Percentiles rank a stretch among this genome's conserved stretches.
Evolutionary conservation across 2,797 vertebrate species (phyloP).

Genomic region (Diglossa cyanea): DNA sequence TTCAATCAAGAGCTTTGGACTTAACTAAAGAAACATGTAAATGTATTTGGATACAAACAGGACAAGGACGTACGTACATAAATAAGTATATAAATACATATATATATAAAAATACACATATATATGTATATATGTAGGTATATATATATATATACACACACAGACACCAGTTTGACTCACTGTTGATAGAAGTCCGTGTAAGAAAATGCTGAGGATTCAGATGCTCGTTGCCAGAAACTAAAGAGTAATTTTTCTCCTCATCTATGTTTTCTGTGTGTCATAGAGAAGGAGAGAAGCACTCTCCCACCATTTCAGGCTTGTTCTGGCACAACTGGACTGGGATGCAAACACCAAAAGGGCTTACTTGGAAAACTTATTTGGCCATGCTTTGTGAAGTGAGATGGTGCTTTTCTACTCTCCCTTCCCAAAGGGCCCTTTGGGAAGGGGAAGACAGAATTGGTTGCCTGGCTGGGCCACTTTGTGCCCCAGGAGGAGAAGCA

Average conservation of each 20-base stretch:
- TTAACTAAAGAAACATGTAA: background rate
- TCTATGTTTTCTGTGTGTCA: background rate
- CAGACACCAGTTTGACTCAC: background rate
- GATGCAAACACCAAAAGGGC: background rate
- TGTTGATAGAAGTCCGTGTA: background rate
- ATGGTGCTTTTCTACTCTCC: background rate
- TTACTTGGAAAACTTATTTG: background rate
- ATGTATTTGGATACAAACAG: background rate
- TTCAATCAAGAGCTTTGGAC: background rate
- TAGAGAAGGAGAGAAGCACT: background rate
- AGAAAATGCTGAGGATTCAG: background rate
- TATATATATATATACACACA: accelerated
- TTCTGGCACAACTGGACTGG: background rate
- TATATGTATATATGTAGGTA: accelerated
- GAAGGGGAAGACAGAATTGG: background rate
- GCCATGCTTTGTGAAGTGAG: background rate
- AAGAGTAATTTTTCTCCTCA: background rate
- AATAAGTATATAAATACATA: accelerated
- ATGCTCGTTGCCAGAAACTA: background rate
- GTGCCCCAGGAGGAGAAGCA: background rate
- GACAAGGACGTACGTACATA: background rate
- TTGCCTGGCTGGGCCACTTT: background rate
- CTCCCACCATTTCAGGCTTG: background rate
- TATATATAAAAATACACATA: accelerated
- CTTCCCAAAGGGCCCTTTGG: background rate